phyloP scores from a whole-genome alignment of 2,797 vertebrate species.

The Ciconia nigra region DNA sequence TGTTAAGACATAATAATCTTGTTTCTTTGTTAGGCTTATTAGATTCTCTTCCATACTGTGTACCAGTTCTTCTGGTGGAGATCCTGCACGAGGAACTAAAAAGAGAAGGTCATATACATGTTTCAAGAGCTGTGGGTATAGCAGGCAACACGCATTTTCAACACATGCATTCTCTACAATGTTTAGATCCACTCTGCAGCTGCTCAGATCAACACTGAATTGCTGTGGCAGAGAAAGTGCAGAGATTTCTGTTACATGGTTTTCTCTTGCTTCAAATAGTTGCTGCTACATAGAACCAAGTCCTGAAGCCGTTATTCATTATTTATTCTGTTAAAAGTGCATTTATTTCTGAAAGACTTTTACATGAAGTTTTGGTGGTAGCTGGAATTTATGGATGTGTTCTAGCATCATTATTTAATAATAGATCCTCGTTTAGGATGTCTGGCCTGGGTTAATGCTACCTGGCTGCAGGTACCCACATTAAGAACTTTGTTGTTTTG shows the following conservation, averaged over 20 bases:
- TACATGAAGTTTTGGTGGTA: neutral
- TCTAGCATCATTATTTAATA: neutral
- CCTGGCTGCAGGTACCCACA: neutral
- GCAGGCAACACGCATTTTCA: neutral
- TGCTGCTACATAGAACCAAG: neutral
- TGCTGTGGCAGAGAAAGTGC: neutral
- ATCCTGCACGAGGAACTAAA: neutral
- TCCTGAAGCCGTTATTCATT: neutral
- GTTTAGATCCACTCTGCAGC: neutral
- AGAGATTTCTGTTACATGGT: neutral
- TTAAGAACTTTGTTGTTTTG: neutral
- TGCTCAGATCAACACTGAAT: neutral
- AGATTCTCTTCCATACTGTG: neutral
- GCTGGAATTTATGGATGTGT: neutral
- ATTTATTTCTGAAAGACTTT: neutral
- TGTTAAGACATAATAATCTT: neutral
- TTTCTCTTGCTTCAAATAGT: neutral
- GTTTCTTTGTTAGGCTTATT: neutral
- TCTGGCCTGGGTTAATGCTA: neutral
- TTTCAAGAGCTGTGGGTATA: neutral
- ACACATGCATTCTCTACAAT: neutral
- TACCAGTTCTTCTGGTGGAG: neutral
- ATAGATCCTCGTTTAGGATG: neutral
- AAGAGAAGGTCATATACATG: neutral
- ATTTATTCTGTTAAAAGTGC: neutral